These are phyloP conservation scores for Drosophila kurseongensis DNA, from an alignment of 1,140 invertebrate genomes.

Conservation along the genomic window DNA sequence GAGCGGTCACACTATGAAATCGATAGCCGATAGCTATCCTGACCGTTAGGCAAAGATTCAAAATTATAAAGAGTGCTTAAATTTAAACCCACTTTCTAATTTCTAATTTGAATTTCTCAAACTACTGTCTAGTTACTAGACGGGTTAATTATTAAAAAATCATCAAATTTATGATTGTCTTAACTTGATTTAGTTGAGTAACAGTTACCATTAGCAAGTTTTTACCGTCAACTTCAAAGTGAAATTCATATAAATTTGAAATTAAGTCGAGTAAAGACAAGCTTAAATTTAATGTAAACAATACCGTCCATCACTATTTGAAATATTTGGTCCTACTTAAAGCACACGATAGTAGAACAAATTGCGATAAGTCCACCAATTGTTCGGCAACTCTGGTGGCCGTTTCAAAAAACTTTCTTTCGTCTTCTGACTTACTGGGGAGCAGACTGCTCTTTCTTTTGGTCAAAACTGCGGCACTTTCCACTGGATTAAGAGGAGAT, in stretches of 20 bases:
- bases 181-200: too few species aligned
- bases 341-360: neutral
- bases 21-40: conserved; percentile 4
- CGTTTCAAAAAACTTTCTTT: conserved; percentile 22
- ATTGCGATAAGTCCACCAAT: neutral
- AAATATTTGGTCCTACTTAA: conserved; percentile 1
- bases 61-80: neutral
- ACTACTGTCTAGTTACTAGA: too few species aligned
- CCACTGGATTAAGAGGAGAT: neutral
- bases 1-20: neutral
- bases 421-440: neutral
- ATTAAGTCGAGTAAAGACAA: too few species aligned
- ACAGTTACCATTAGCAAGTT: too few species aligned
- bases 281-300: too few species aligned
- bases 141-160: neutral
- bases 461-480: neutral
- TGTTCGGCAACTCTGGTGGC: conserved; percentile 5
- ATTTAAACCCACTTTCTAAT: too few species aligned
- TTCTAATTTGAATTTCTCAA: too few species aligned
- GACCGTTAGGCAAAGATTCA: neutral
- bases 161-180: too few species aligned
- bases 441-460: conserved; percentile 1
- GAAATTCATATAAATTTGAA: too few species aligned
- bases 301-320: neutral
- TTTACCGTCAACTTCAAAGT: too few species aligned